phyloP scores from a whole-genome alignment of 2,888 invertebrate genomes.

The Hymenopus coronatus region DNA sequence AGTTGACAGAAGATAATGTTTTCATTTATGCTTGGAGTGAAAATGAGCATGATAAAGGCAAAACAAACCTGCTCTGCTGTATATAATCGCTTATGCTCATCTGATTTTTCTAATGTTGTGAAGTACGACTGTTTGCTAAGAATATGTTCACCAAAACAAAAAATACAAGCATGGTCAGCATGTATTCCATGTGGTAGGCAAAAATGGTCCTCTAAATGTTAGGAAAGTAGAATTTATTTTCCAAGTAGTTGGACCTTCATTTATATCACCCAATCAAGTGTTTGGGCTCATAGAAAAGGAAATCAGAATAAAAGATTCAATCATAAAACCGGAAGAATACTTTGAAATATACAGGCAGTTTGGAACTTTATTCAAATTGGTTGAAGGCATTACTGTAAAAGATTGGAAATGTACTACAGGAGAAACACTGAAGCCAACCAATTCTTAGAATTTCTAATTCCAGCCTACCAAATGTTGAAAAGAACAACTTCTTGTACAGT shows the following conservation, averaged over 20 bases:
- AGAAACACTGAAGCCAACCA: background rate
- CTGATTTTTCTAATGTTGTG: background rate
- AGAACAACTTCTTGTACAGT: background rate
- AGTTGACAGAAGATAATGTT: background rate
- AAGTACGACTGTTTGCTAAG: background rate
- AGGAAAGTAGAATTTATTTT: background rate
- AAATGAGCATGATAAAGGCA: background rate
- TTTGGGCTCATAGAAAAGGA: conserved; percentile 1
- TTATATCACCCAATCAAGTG: too few relatives aligned
- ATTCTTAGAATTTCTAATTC: background rate
- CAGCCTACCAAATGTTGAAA: background rate
- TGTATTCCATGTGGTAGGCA: background rate
- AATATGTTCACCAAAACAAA: background rate
- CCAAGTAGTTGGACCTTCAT: background rate
- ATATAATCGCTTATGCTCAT: background rate
- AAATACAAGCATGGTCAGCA: background rate
- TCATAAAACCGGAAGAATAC: background rate
- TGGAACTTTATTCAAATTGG: background rate
- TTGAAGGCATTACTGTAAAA: background rate
- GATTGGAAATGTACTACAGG: background rate
- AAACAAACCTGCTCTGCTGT: too few relatives aligned
- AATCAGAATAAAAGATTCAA: background rate
- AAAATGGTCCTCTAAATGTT: background rate
- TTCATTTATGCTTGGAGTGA: background rate
- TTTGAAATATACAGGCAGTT: background rate